Conservation (phyloP, 2,888 invertebrate species). For the Pomacea canaliculata region DNA sequence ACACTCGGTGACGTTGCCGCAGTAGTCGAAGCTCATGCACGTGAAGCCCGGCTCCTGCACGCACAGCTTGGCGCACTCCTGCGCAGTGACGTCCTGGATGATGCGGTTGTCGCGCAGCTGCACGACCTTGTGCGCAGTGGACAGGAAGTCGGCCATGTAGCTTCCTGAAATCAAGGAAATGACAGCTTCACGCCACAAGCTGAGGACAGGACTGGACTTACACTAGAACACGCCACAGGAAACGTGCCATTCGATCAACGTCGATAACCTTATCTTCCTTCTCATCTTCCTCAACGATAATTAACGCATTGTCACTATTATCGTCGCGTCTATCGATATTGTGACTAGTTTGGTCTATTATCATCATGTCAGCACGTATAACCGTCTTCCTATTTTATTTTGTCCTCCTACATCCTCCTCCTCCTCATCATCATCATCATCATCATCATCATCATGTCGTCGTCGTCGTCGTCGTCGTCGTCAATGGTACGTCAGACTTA, state of each 20-base stretch:
- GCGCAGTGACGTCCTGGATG: conserved; percentile 39
- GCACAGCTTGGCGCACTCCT: conserved; percentile 56
- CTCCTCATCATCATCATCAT: conserved; percentile 6
- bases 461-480: neutral
- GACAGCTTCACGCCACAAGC: neutral
- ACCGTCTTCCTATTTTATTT: no score
- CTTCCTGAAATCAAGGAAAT: conserved; percentile 40
- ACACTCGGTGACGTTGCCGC: conserved; percentile 52
- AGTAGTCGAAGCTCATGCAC: conserved; percentile 57
- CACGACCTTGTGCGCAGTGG: conserved; percentile 34
- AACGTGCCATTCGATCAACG: neutral
- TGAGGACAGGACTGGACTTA: neutral
- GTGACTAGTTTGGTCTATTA: no score
- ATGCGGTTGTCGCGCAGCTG: conserved; percentile 44
- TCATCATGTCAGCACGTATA: no score
- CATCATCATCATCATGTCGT: conserved; percentile 3
- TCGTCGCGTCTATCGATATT: no score
- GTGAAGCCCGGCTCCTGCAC: conserved; percentile 43
- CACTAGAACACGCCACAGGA: neutral
- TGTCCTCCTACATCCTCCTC: neutral
- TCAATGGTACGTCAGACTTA: conserved; percentile 28
- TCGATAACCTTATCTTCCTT: neutral
- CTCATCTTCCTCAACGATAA: no score
- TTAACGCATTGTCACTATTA: no score
- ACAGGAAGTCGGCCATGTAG: conserved; percentile 51